These are phyloP conservation scores for Aphodius sticticus DNA, from an alignment of 2,888 invertebrate species.

Conservation along the genomic window DNA sequence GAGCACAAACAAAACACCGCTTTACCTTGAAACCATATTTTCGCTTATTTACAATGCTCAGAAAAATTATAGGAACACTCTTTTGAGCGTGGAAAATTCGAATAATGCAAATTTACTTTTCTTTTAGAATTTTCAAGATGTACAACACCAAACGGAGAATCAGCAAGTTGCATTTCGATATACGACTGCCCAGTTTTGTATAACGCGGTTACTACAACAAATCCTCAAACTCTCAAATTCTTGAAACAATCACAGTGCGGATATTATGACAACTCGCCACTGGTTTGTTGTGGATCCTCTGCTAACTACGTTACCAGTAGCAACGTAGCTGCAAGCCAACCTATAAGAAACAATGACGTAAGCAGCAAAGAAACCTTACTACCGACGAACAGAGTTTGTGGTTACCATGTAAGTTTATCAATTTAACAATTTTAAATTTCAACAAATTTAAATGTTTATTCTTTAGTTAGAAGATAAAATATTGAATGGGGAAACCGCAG, in stretches of 20 bases:
- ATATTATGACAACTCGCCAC: slow-evolving; percentile 59
- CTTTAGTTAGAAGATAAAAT: slow-evolving; percentile 47
- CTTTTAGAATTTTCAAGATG: slow-evolving; percentile 32
- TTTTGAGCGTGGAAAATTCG: no score
- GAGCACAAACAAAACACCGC: neutral
- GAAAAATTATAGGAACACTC: neutral
- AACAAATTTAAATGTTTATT: slow-evolving; percentile 17
- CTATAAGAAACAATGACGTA: neutral
- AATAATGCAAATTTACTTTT: no score
- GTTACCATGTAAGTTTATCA: slow-evolving; percentile 33
- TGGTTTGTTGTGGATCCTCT: slow-evolving; percentile 63
- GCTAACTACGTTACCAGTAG: neutral
- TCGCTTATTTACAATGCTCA: no score
- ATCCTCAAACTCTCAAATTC: slow-evolving; percentile 53
- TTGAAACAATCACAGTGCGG: slow-evolving; percentile 66
- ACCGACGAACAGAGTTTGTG: slow-evolving; percentile 35
- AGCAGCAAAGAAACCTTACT: slow-evolving; percentile 12
- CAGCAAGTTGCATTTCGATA: slow-evolving; percentile 62
- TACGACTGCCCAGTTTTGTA: slow-evolving; percentile 61
- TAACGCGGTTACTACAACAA: slow-evolving; percentile 52
- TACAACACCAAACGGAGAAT: slow-evolving; percentile 44
- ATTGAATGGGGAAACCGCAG: slow-evolving; percentile 55
- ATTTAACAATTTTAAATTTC: neutral
- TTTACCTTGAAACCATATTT: neutral
- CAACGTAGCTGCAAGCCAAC: slow-evolving; percentile 4